Conservation (phyloP, 2,797 vertebrate species). For the Botia kubotai region DNA sequence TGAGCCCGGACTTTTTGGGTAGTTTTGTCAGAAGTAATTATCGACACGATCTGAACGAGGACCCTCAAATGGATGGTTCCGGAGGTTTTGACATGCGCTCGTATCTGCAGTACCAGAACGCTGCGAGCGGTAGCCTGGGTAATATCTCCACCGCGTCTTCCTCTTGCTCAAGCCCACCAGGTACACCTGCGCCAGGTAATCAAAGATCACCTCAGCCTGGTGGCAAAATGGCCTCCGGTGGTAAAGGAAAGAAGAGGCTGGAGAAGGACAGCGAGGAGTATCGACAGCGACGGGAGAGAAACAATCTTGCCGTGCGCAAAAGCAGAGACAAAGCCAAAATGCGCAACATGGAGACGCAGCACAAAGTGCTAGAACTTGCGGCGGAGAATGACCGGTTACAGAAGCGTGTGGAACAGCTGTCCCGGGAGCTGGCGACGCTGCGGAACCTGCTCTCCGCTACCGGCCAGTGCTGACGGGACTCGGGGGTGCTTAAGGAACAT, state of each 20-base stretch:
- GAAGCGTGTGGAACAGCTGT: constrained; percentile 98
- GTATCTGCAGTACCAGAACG: constrained; percentile 91
- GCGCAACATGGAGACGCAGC: constrained; percentile 98
- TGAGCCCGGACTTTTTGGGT: constrained; percentile 82
- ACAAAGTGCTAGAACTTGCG: constrained; percentile 96
- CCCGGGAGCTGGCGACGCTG: constrained; percentile 93
- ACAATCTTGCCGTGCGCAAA: constrained; percentile 98
- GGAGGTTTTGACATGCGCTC: constrained; percentile 88
- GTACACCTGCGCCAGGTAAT: constrained; percentile 86
- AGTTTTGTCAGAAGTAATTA: constrained; percentile 80
- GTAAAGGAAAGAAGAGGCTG: constrained; percentile 92
- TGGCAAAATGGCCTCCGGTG: constrained; percentile 75
- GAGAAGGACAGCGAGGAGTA: constrained; percentile 99
- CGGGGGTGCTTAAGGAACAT: neutral
- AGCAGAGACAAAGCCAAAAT: constrained; percentile 98
- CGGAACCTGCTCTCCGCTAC: constrained; percentile 92
- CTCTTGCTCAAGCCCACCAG: constrained; percentile 89
- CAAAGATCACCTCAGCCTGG: constrained; percentile 73
- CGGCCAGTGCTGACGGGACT: constrained; percentile 75
- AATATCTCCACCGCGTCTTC: constrained; percentile 95
- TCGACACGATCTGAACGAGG: constrained; percentile 81
- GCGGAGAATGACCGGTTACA: constrained; percentile 97
- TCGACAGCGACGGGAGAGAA: constrained; percentile 90
- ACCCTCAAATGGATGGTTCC: constrained; percentile 85
- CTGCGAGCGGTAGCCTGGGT: constrained; percentile 90